A percentile compares a stretch with the other conserved stretches of the same genome.
phyloP scores from a whole-genome alignment of 2,888 invertebrate species.

The Caenorhabditis afra region DNA sequence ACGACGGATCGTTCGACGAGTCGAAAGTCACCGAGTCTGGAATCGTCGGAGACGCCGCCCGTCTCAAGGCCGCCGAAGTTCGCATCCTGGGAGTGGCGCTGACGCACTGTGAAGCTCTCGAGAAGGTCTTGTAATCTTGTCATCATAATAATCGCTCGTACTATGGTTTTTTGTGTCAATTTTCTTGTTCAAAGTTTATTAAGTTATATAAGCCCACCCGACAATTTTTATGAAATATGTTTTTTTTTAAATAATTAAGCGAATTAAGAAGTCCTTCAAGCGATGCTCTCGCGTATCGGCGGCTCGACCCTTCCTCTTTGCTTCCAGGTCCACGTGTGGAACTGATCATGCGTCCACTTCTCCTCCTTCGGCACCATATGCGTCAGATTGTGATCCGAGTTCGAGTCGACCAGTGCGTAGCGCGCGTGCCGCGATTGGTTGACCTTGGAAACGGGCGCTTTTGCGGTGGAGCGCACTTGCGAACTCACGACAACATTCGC shows the following conservation, averaged over 20 bases:
- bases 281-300: slow-evolving; percentile 57
- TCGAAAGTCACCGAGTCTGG: slow-evolving; percentile 24
- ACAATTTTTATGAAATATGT: slow-evolving; percentile 16
- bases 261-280: slow-evolving; percentile 21
- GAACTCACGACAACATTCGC: slow-evolving; percentile 47
- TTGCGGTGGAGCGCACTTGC: background rate
- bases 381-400: slow-evolving; percentile 68
- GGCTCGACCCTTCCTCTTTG: slow-evolving; percentile 38
- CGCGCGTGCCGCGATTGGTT: slow-evolving; percentile 51
- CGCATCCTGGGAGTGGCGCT: slow-evolving; percentile 41
- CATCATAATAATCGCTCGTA: background rate
- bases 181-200: slow-evolving; percentile 10
- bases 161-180: slow-evolving; percentile 9
- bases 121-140: slow-evolving; percentile 12
- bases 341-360: slow-evolving; percentile 49
- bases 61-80: slow-evolving; percentile 48
- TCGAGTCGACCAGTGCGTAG: slow-evolving; percentile 65
- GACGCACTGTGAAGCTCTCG: slow-evolving; percentile 36
- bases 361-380: slow-evolving; percentile 57
- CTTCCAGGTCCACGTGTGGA: slow-evolving; percentile 62
- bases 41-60: slow-evolving; percentile 42
- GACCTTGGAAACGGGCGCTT: too few relatives aligned
- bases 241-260: slow-evolving; percentile 2
- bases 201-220: slow-evolving; percentile 21
- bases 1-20: slow-evolving; percentile 36